Conservation (phyloP, 2,113 vertebrate genomes). For the Carollia perspicillata region DNA sequence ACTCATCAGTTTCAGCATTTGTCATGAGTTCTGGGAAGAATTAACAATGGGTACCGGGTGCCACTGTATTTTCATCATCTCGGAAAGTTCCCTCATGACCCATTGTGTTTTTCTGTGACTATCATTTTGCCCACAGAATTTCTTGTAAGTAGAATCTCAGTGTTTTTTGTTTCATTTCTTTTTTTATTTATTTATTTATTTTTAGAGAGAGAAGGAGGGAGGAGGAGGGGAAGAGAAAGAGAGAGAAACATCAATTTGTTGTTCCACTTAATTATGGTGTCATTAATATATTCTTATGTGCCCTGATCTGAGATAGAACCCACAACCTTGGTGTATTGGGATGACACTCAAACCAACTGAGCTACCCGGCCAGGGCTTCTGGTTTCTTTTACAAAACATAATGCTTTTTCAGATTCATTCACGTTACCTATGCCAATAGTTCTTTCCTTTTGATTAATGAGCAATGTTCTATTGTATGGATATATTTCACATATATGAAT, state of each 20-base stretch:
- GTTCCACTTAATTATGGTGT: too few species aligned
- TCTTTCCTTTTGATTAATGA: background rate
- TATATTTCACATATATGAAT: background rate
- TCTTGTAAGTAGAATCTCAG: background rate
- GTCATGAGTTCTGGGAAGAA: too few species aligned
- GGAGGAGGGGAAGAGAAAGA: too few species aligned
- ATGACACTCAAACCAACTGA: too few species aligned
- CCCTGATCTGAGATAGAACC: too few species aligned
- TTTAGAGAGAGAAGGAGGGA: too few species aligned
- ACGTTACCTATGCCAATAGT: background rate
- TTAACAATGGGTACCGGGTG: too few species aligned
- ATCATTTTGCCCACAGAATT: background rate
- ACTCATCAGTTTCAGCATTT: too few species aligned
- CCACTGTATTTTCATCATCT: background rate
- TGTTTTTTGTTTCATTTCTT: background rate
- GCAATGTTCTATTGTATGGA: background rate
- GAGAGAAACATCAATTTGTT: too few species aligned
- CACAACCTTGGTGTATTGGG: too few species aligned
- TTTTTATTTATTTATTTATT: background rate
- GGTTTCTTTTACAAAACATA: background rate
- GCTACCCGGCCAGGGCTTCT: too few species aligned
- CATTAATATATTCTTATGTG: too few species aligned
- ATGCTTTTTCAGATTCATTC: background rate
- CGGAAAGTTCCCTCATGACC: background rate
- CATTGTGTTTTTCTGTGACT: background rate